phyloP scores from a whole-genome alignment of 2,113 vertebrate genomes.

The Antigone vipio region DNA sequence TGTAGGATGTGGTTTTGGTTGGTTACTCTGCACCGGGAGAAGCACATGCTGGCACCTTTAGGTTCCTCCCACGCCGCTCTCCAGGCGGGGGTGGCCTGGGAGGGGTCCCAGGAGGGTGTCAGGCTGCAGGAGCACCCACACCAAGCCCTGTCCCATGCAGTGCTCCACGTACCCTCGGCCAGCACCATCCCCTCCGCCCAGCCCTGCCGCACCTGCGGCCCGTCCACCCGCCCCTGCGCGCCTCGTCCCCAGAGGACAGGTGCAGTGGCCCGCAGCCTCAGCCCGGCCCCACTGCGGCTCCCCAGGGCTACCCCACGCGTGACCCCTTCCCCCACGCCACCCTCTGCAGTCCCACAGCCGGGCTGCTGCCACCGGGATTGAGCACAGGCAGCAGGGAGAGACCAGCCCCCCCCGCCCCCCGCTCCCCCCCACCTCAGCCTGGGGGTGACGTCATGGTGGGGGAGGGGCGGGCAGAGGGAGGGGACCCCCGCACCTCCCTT shows the following conservation, averaged over 20 bases:
- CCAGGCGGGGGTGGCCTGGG: background rate
- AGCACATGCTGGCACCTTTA: background rate
- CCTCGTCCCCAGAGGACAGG: background rate
- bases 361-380: background rate
- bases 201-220: background rate
- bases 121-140: background rate
- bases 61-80: background rate
- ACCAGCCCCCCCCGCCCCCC: background rate
- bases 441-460: slow-evolving; percentile 56
- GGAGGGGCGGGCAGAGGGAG: slow-evolving; percentile 24
- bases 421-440: background rate
- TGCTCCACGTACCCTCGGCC: accelerated
- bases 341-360: background rate
- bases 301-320: background rate
- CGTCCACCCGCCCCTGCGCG: too few species aligned
- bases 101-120: background rate
- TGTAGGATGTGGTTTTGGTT: background rate
- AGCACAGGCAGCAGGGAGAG: background rate
- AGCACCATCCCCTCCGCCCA: background rate
- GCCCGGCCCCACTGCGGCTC: background rate
- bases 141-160: background rate
- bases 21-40: background rate
- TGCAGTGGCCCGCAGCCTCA: too few species aligned
- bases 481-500: background rate
- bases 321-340: background rate